phyloP scores from a whole-genome alignment of 2,888 invertebrate species.

The Drosophila borealis region DNA sequence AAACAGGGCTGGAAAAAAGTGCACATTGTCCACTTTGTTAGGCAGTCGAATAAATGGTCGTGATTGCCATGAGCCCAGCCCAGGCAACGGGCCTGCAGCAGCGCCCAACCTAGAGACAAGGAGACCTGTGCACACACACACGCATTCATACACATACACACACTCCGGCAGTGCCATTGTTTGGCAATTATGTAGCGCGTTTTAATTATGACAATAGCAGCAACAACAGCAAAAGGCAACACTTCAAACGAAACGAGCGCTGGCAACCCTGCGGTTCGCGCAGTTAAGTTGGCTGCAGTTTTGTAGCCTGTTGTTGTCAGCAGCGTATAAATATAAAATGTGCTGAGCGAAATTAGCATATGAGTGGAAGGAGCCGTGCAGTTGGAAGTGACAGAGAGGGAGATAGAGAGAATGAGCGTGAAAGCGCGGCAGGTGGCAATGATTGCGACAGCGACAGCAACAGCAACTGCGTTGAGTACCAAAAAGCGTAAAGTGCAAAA shows the following conservation, averaged over 20 bases:
- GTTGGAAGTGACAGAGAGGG: not conserved
- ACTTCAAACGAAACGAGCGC: constrained; percentile 46
- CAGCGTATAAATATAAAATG: constrained; percentile 67
- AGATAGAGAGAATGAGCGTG: constrained; percentile 1
- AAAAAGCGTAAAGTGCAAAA: constrained; percentile 32
- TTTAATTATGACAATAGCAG: constrained; percentile 69
- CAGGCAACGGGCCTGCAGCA: constrained; percentile 1
- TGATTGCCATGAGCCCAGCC: constrained; percentile 46
- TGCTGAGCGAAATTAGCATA: constrained; percentile 73
- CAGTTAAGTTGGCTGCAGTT: constrained; percentile 52
- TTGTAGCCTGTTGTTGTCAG: constrained; percentile 50
- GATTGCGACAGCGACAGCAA: constrained; percentile 30
- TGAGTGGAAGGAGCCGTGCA: constrained; percentile 15
- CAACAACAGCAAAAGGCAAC: constrained; percentile 15
- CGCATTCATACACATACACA: not conserved
- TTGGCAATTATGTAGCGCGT: constrained; percentile 70
- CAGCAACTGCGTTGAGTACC: constrained; percentile 35
- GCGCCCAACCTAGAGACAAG: not conserved
- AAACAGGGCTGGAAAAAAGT: constrained; percentile 40
- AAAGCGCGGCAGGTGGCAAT: constrained; percentile 46
- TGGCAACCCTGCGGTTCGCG: constrained; percentile 57
- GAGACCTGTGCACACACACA: not conserved
- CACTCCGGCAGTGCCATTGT: constrained; percentile 54
- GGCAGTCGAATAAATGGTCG: constrained; percentile 55
- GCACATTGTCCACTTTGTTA: constrained; percentile 58